Percentiles rank a stretch among this genome's conserved stretches.
phyloP scores from a whole-genome alignment of 1,140 invertebrate genomes.

The Gonatopus flavifemur region DNA sequence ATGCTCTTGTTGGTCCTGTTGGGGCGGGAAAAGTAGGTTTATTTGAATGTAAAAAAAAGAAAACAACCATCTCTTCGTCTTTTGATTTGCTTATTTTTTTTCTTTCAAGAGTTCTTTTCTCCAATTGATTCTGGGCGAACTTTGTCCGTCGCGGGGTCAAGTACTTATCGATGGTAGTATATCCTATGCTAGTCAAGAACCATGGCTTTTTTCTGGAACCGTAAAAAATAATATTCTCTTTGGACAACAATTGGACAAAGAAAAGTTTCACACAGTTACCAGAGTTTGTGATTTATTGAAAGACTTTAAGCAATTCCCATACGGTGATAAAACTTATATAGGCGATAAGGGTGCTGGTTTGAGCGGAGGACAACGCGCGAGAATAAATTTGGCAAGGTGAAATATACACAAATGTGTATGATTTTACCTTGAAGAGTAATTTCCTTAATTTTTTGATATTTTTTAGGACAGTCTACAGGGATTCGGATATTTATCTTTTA shows the following conservation, averaged over 20 bases:
- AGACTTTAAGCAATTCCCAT: slow-evolving; percentile 70
- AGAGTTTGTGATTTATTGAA: slow-evolving; percentile 64
- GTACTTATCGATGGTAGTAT: slow-evolving; percentile 65
- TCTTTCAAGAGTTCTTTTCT: slow-evolving; percentile 70
- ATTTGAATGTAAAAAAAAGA: not conserved
- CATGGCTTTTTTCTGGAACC: slow-evolving; percentile 70
- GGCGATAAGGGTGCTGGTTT: slow-evolving; percentile 79
- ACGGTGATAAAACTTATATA: slow-evolving; percentile 78
- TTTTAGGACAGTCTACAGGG: slow-evolving; percentile 56
- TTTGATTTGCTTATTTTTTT: slow-evolving; percentile 12
- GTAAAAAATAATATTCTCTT: slow-evolving; percentile 80
- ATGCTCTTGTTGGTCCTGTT: slow-evolving; percentile 75
- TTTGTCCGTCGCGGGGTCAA: slow-evolving; percentile 64
- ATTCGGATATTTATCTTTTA: slow-evolving; percentile 61
- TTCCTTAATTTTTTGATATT: not conserved
- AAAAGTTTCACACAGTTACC: slow-evolving; percentile 66
- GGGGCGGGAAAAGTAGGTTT: slow-evolving; percentile 73
- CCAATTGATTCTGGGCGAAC: slow-evolving; percentile 72
- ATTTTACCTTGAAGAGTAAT: slow-evolving; percentile 32
- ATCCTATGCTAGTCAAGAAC: slow-evolving; percentile 73
- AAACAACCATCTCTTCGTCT: not conserved
- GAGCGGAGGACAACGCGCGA: slow-evolving; percentile 81
- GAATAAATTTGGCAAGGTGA: slow-evolving; percentile 65
- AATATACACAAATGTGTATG: slow-evolving; percentile 79
- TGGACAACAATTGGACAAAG: slow-evolving; percentile 66